phyloP scores from a whole-genome alignment of 2,113 vertebrate species.

The Brachypodius melanocephalos region DNA sequence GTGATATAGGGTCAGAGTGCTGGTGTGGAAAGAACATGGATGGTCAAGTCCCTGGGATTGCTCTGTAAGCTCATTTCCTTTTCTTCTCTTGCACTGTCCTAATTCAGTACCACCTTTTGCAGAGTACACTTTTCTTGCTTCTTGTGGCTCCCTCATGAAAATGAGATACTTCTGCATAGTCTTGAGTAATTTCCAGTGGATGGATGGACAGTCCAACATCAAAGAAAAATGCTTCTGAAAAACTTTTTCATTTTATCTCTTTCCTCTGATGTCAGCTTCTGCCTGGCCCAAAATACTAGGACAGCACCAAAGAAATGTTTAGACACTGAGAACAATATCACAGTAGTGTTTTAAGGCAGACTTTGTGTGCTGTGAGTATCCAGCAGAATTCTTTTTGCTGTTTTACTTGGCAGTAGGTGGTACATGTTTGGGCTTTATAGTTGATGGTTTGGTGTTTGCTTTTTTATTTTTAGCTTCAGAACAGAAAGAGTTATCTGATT shows the following conservation, averaged over 20 bases:
- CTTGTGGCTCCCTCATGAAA: background rate
- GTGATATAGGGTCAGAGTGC: background rate
- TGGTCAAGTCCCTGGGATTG: background rate
- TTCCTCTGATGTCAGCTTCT: background rate
- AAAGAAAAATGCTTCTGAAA: background rate
- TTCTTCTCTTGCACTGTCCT: background rate
- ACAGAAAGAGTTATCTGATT: background rate
- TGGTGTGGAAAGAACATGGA: background rate
- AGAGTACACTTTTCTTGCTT: background rate
- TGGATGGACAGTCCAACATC: background rate
- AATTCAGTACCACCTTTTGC: background rate
- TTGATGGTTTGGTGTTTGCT: background rate
- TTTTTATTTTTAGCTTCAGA: background rate
- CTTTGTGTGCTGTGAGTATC: background rate
- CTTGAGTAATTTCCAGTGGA: background rate
- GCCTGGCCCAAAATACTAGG: background rate
- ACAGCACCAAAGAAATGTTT: background rate
- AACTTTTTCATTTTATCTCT: background rate
- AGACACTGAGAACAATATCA: background rate
- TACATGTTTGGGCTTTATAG: background rate
- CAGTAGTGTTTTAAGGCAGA: background rate
- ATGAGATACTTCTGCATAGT: background rate
- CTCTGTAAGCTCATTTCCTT: background rate
- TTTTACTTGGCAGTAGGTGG: background rate
- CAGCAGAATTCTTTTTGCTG: background rate